phyloP scores from a whole-genome alignment of 92 coral and sea anemone species.

The Zoanthus sociatus region DNA sequence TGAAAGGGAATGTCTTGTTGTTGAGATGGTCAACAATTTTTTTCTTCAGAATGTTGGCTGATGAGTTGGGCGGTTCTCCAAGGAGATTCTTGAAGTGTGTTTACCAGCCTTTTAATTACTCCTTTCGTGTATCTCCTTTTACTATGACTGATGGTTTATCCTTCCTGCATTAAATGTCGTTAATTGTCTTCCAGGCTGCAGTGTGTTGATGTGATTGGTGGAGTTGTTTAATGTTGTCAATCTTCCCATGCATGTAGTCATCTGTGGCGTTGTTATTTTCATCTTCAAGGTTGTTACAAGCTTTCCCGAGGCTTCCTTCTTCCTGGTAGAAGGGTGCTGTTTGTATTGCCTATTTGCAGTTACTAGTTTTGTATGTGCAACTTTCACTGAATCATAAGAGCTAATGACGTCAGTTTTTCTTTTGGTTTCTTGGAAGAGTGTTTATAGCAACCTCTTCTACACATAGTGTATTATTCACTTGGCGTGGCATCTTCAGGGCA shows the following conservation, averaged over 20 bases:
- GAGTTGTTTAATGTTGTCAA: conserved; percentile 23
- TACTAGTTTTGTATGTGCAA: background rate
- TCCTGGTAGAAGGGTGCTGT: background rate
- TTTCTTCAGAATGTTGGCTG: background rate
- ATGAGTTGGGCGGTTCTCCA: background rate
- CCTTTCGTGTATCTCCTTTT: conserved; percentile 2
- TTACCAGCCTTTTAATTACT: conserved; percentile 10
- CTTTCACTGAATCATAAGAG: background rate
- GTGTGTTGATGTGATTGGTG: conserved; percentile 6
- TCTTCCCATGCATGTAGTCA: conserved; percentile 33
- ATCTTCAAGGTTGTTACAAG: too few relatives aligned
- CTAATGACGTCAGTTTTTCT: background rate
- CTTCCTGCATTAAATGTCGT: conserved; percentile 15
- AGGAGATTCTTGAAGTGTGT: conserved; percentile 26
- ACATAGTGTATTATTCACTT: conserved; percentile 6
- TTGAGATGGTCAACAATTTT: conserved; percentile 6
- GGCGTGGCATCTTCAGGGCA: background rate
- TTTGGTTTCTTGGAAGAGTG: conserved; percentile 28
- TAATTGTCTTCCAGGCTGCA: background rate
- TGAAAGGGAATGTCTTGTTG: conserved; percentile 13
- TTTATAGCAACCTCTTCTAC: conserved; percentile 24
- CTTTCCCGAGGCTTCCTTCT: background rate
- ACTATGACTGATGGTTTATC: conserved; percentile 6
- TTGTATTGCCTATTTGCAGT: conserved; percentile 18
- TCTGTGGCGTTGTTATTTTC: background rate